Percentiles rank a stretch among this genome's conserved stretches.
phyloP scores from a whole-genome alignment of 2,888 invertebrate genomes.

The Tenthredo notha region DNA sequence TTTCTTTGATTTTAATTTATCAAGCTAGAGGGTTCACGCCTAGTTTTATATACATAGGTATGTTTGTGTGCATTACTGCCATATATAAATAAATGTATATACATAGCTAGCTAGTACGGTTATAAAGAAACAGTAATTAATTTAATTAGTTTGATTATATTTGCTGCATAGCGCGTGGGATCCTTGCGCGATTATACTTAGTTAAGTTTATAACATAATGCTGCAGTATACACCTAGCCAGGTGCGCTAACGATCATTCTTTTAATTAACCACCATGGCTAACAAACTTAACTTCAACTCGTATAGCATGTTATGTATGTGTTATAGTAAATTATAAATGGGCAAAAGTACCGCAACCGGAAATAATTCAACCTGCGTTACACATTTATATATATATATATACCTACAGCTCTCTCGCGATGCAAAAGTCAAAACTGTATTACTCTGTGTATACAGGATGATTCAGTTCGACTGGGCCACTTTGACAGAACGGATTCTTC shows the following conservation, averaged over 20 bases:
- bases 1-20: no score
- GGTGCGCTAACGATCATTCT: slow-evolving; percentile 65
- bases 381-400: slow-evolving; percentile 34
- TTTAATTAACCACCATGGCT: slow-evolving; percentile 68
- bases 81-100: neutral
- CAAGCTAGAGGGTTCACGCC: no score
- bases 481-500: no score
- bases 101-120: neutral
- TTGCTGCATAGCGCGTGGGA: slow-evolving; percentile 62
- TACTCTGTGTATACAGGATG: no score
- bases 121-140: slow-evolving; percentile 57
- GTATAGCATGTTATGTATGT: neutral
- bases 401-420: neutral
- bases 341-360: slow-evolving; percentile 70
- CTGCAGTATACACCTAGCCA: neutral
- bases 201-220: neutral
- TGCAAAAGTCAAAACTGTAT: slow-evolving; percentile 34
- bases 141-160: slow-evolving; percentile 60
- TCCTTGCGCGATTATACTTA: slow-evolving; percentile 51
- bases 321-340: slow-evolving; percentile 52
- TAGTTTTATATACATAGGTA: neutral
- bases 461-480: no score
- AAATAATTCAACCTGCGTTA: slow-evolving; percentile 65
- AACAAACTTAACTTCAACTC: neutral
- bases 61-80: neutral